These are phyloP conservation scores for Gila robusta DNA, from an alignment of 2,797 vertebrate species.

Conservation along the genomic window DNA sequence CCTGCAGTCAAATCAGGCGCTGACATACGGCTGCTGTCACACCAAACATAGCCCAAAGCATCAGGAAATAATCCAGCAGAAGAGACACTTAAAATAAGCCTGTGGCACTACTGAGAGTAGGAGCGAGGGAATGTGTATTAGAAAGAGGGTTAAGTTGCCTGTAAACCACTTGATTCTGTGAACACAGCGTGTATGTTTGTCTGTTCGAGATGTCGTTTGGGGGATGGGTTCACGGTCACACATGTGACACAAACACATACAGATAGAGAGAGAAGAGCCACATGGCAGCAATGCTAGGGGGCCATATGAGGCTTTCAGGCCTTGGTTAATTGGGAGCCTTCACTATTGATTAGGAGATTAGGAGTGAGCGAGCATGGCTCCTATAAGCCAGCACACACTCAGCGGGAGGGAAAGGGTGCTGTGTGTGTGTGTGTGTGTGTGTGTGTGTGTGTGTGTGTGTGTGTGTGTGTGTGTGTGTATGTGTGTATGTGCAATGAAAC, in stretches of 20 bases:
- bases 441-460: constrained; percentile 15
- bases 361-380: constrained; percentile 65
- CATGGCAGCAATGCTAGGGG: constrained; percentile 55
- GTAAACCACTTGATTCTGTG: constrained; percentile 20
- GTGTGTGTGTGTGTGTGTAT: constrained; percentile 29
- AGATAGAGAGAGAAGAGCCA: constrained; percentile 36
- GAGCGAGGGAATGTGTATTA: constrained; percentile 14
- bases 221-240: constrained; percentile 24
- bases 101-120: constrained; percentile 43
- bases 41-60: constrained; percentile 53
- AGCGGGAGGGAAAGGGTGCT: constrained; percentile 55
- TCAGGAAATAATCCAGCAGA: constrained; percentile 60
- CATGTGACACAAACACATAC: constrained; percentile 27
- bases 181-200: constrained; percentile 4
- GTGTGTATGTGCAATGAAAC: constrained; percentile 9
- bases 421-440: constrained; percentile 26
- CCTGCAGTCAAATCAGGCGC: constrained; percentile 44
- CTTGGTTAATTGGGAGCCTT: constrained; percentile 69
- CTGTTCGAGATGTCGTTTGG: constrained; percentile 2
- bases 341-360: constrained; percentile 72
- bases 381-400: constrained; percentile 58
- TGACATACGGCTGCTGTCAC: constrained; percentile 48
- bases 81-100: constrained; percentile 56
- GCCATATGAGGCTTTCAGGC: constrained; percentile 59
- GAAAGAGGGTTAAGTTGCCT: constrained; percentile 30